Base-by-base conservation (phyloP, 2,888 invertebrate species). In the Morpho deidamia region DNA sequence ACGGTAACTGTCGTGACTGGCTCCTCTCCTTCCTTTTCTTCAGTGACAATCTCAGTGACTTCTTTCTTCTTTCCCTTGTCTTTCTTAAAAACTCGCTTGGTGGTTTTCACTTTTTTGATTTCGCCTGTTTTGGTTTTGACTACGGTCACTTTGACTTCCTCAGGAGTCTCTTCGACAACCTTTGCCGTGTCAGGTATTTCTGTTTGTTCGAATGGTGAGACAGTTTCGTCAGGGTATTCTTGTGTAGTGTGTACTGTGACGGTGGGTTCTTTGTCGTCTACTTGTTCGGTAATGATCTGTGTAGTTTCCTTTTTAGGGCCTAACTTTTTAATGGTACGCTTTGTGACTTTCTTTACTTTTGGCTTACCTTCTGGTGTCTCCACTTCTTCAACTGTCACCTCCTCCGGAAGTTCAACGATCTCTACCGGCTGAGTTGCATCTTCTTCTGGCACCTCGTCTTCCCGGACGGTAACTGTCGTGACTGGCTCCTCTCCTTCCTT, bases 261-360 rank as follows among this genome's bases (percentile, higher is more conserved):
- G 45, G 74, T 57, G 10, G 76, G 67, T 44, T 69, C 33, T 49
- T 83, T 83, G 71, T 84, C 70, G 71, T 87, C 67, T 76, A 83
- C 60, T 63, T 64, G 62, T 44, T 32, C 59, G 59, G 52, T 64
- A 32, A 4, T 11, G 55, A 53, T 44, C 33, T 47, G 34, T 57
- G 87, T 67, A 10, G 61, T 81, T 37, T 72, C 71, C 1, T 35
- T 8, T 33, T 39, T 40, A 9, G 39, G 40, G 11, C 40, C 40
- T 48, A 48, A 7, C 11, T 48, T 48, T 33, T 48, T 48, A 7
- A 62, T 59, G 0, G 56, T 51, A 1, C 65, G 63, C 37, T 63
- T 69, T 0, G 60, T 67, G 0, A 37, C 60, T 68, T 65, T 64
- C 11, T 52, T 66, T 10, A 70, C 62, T 55, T 46, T 74, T 60